Percentiles rank a stretch among this genome's conserved stretches.
Evolutionary conservation across 2,113 vertebrate genomes (phyloP).

Genomic region (Chaenocephalus aceratus): DNA sequence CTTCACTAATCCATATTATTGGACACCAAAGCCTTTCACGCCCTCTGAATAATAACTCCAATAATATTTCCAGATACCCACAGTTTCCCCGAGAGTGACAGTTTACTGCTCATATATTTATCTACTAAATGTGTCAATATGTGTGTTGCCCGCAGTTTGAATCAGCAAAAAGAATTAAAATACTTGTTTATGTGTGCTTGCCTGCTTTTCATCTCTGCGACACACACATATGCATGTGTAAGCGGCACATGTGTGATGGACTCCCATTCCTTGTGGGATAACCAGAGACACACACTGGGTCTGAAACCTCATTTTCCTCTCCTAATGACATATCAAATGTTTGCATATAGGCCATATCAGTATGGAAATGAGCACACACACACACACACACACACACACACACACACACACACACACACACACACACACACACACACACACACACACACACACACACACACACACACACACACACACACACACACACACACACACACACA

Average conservation of each 20-base stretch:
- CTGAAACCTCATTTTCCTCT: conserved; percentile 79
- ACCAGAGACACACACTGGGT: conserved; percentile 57
- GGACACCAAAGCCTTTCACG: conserved; percentile 51
- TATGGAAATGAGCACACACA: conserved; percentile 75
- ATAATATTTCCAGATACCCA: conserved; percentile 56
- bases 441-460: too few species aligned
- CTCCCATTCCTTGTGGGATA: conserved; percentile 52
- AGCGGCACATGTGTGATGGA: conserved; percentile 13
- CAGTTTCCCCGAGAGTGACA: conserved; percentile 46
- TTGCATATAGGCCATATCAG: conserved; percentile 79
- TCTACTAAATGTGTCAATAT: conserved; percentile 10
- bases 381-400: conserved; percentile 45
- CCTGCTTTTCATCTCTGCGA: conserved; percentile 22
- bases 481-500: too few species aligned
- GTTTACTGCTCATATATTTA: conserved; percentile 9
- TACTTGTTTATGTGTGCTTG: conserved; percentile 27
- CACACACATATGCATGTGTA: conserved; percentile 29
- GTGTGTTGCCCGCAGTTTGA: conserved; percentile 17
- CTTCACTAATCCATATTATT: conserved; percentile 74
- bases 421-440: too few species aligned
- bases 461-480: too few species aligned
- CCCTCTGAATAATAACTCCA: conserved; percentile 58
- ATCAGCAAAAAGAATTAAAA: conserved; percentile 38
- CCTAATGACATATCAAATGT: conserved; percentile 81
- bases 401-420: too few species aligned